Evolutionary conservation across 2,113 vertebrate species (phyloP), one percentile per base, ranked within the genome.

Genomic region (Calidris pygmaea): DNA sequence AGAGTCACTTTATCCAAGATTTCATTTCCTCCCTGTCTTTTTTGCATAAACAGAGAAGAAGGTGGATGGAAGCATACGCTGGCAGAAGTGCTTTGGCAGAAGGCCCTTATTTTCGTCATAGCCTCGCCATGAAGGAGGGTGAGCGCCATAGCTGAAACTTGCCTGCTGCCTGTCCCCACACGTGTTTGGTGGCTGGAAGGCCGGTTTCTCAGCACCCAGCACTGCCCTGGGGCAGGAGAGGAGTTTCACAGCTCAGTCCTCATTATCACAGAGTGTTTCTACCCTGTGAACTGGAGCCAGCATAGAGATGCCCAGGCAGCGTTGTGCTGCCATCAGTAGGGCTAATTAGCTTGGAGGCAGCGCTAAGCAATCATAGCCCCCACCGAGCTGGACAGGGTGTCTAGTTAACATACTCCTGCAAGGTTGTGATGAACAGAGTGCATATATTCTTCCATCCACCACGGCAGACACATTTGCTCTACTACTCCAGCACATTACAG

Each of bases 11-110:
- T 85, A 80, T 77, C 83, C 91, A 85, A 66, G 77, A 82, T 83
- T 84, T 93, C 82, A 85, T 92, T 90, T 79, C 90, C 78, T 92
- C 75, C 43, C 62, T 86, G 60, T 85, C 82, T 45, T 93, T 93
- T 91, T 84, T 74, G 72, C 66, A 45, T 58, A n/a, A 88, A 47
- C 76, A 92, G 39, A 84, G 68, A 81, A 47, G 71, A 79, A 81
- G 80, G 63, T 94, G 48, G 81, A 90, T 79, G 80, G 62, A 81
- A 68, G 83, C 68, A 65, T 13, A 43, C 2, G 7, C 72, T 88
- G 83, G 84, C 65, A 87, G 52, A 66, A 72, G 7, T 15, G 45
- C 88, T 65, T 53, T 91, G 94, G 93, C 89, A 87, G 73, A 27
- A 86, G 67, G 84, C 89, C 70, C 35, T 56, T 62, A 4, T 50